Base-by-base conservation (phyloP, 1,140 invertebrate genomes). In the Diploscapter pachys region DNA sequence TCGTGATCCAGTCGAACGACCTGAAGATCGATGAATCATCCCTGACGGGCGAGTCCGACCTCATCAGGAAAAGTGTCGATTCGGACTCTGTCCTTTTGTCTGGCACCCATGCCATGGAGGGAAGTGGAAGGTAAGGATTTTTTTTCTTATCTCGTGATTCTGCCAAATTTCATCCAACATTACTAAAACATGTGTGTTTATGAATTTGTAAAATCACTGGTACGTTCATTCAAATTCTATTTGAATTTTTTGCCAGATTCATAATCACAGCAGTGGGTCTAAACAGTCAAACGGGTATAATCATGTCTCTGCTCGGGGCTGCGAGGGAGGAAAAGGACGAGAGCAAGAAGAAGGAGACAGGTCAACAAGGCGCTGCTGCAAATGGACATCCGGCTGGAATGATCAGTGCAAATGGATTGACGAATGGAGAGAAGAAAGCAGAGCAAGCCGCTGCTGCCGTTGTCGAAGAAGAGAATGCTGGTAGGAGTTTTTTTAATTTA, bases 271-370 rank as follows among this genome's bases (percentile, higher is more conserved):
- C 84, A 11, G 84, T 85, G n/a, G 84, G 84, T 11, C 73, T 86
- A 50, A 82, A 85, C 73, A 86, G 85, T 13, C 85, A 86, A 74
- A 85, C 85, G 49, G 84, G 84, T 62, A 86, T 85, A 63, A 86
- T 85, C 51, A 86, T 86, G 84, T 81, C 72, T 48, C 68, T 83
- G 51, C 76, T 83, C 2, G 82, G 82, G 48, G 82, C 95, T 51
- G 69, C 79, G 63, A 80, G 80, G 68, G 61, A 53, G 51, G 63
- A 57, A 48, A 71, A 73, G 13, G 73, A 72, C 3, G 80, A 70
- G 9, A 67, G 73, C 51, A 75, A 65, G 8, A 68, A 68, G 31
- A 54, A 31, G 5, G 63, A 62, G 66, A 66, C 77, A n/a, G 53
- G 56, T 53, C 55, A 56, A 72, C 49, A 68, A 74, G 50, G 72